phyloP scores from a whole-genome alignment of 2,797 vertebrate species.

The Pipistrellus pipistrellus region DNA sequence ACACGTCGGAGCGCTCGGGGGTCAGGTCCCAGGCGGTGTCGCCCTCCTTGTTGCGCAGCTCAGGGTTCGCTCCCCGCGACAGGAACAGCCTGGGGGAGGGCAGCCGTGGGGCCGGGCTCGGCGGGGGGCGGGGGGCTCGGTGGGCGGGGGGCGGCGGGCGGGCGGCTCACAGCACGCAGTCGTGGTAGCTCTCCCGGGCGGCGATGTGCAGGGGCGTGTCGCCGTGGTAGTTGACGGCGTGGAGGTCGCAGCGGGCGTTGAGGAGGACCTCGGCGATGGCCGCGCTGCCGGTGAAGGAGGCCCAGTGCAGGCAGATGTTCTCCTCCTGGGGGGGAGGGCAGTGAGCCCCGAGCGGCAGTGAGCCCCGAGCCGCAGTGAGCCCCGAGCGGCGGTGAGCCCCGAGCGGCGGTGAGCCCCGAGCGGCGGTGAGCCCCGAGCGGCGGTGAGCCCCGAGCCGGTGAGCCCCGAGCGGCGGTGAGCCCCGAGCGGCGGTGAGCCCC shows the following conservation, averaged over 20 bases:
- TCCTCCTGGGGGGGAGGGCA: conserved; percentile 90
- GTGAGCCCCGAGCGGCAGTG: background rate
- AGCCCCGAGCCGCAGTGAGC: background rate
- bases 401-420: too few species aligned
- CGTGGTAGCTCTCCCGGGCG: conserved; percentile 93
- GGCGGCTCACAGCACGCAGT: conserved; percentile 94
- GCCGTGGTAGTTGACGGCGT: conserved; percentile 94
- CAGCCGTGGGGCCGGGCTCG: rapidly evolving
- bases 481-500: too few species aligned
- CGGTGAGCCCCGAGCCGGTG: too few species aligned
- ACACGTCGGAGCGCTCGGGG: conserved; percentile 92
- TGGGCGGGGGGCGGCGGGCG: rapidly evolving
- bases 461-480: too few species aligned
- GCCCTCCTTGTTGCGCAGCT: conserved; percentile 94
- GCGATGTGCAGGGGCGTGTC: conserved; percentile 97
- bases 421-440: too few species aligned
- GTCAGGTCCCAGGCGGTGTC: conserved; percentile 94
- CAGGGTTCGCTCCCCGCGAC: conserved; percentile 94
- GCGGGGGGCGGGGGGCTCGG: too few species aligned
- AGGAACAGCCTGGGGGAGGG: conserved; percentile 92
- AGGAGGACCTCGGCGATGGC: conserved; percentile 95
- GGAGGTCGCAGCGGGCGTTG: conserved; percentile 93
- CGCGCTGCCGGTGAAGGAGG: conserved; percentile 94
- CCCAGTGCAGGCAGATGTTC: conserved; percentile 97
- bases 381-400: too few species aligned